Conservation (phyloP, 2,113 vertebrate genomes). For the Coturnix japonica region DNA sequence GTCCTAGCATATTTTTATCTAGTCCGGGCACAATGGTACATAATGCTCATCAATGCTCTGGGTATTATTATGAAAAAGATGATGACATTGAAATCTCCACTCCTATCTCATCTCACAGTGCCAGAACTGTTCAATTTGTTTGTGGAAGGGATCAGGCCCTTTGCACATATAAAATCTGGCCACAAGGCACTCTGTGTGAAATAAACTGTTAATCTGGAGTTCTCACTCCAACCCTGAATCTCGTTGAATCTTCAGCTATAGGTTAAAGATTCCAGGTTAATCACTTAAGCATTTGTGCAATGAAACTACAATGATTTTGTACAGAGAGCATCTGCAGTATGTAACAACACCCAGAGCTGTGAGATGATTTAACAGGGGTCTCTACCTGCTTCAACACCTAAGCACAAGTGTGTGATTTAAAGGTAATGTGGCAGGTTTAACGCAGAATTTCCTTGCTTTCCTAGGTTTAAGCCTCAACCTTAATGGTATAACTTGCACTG, state of each 20-base stretch:
- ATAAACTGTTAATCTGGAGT: not conserved
- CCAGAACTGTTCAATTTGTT: not conserved
- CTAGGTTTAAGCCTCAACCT: slow-evolving; percentile 55
- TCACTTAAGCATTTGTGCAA: slow-evolving; percentile 22
- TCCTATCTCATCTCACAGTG: not conserved
- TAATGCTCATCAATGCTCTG: not conserved
- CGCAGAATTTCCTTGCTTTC: slow-evolving; percentile 36
- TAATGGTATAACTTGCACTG: slow-evolving; percentile 71
- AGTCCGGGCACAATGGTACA: not conserved
- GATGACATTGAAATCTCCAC: not conserved
- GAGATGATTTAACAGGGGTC: slow-evolving; percentile 38
- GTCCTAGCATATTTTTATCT: not conserved
- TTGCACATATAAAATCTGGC: slow-evolving; percentile 5
- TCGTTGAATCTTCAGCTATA: not conserved
- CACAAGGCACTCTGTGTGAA: not conserved
- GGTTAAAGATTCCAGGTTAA: slow-evolving; percentile 40
- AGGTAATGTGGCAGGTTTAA: slow-evolving; percentile 41
- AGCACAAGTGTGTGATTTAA: slow-evolving; percentile 59
- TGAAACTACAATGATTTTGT: slow-evolving; percentile 3
- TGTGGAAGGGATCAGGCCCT: not conserved
- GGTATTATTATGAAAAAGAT: not conserved
- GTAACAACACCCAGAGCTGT: slow-evolving; percentile 14
- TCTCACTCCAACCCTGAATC: slow-evolving; percentile 2
- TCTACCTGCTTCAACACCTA: slow-evolving; percentile 43
- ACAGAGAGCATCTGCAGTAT: not conserved